These are phyloP conservation scores for Pantherophis alleghaniensis DNA, from an alignment of 2,797 vertebrate species.

Conservation along the genomic window DNA sequence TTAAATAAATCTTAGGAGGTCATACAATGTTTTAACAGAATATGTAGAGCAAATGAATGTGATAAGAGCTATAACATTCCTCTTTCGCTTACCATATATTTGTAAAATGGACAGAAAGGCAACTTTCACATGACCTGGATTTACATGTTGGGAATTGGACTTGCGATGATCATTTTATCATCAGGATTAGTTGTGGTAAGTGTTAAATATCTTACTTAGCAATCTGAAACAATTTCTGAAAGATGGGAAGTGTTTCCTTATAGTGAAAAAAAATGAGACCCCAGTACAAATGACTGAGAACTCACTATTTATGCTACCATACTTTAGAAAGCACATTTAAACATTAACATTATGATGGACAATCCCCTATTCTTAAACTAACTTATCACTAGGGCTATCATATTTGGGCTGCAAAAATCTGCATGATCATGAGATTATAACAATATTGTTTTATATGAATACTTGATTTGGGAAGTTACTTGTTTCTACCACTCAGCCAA, in stretches of 20 bases:
- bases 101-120: constrained; percentile 42
- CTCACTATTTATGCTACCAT: background rate
- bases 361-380: background rate
- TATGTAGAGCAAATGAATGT: background rate
- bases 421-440: background rate
- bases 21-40: background rate
- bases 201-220: background rate
- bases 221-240: background rate
- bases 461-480: background rate
- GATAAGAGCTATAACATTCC: background rate
- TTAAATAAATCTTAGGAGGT: background rate
- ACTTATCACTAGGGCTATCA: background rate
- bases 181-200: constrained; percentile 40
- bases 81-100: background rate
- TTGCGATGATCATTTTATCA: constrained; percentile 52
- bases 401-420: background rate
- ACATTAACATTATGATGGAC: background rate
- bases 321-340: background rate
- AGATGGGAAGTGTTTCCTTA: background rate
- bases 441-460: background rate
- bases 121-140: constrained; percentile 52
- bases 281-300: background rate
- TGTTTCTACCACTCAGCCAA: background rate
- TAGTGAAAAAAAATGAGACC: background rate
- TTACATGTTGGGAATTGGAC: constrained; percentile 34